Evolutionary conservation across 2,113 vertebrate species (phyloP), one percentile per base, ranked within the genome.

Genomic region (Eulemur macaco): DNA sequence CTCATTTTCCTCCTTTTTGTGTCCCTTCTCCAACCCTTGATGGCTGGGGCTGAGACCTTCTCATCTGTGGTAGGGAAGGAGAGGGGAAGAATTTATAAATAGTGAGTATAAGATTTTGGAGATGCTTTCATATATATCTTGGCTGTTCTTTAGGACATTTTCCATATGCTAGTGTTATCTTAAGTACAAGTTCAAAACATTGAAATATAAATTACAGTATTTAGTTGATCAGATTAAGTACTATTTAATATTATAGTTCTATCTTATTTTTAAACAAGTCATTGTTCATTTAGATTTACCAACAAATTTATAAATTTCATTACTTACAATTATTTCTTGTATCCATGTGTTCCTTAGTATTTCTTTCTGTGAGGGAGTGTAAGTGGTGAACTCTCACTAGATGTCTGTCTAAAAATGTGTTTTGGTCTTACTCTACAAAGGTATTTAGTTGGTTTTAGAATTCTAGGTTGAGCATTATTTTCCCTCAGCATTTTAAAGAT

Each of bases 361-460:
- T 78, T 63, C 42, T 95, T 60, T 86, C 47, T 74, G 42, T 78
- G 74, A 94, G 27, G 34, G 29, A 45, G 6, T 66, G 2, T 73
- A 88, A 95, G 39, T 83, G 29, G n/a, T 91, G 18, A 89, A 68
- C 6, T 50, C 89, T 68, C 18, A 85, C 31, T 64, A 4, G 76
- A 87, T 95, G 56, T 86, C 12, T 84, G 2, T 85, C 47, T 95
- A 88, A 90, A 92, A 60, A 89, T 96, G 7, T 80, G 21, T 87
- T 94, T 83, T 94, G 39, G 27, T 92, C 42, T 95, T 95, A 66
- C 10, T 89, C 25, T 92, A 90, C 56, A 87, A 92, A 56, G 23
- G 52, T 77, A 81, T 13, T 45, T 63, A 80, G 29, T 81, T 86
- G 47, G 18, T 78, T 90, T 85, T 94, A 64, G 56, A 94, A 95